A percentile compares a stretch with the other conserved stretches of the same genome.
These are phyloP conservation scores for Centrocercus urophasianus DNA, from an alignment of 2,113 vertebrate genomes.

Conservation along the genomic window DNA sequence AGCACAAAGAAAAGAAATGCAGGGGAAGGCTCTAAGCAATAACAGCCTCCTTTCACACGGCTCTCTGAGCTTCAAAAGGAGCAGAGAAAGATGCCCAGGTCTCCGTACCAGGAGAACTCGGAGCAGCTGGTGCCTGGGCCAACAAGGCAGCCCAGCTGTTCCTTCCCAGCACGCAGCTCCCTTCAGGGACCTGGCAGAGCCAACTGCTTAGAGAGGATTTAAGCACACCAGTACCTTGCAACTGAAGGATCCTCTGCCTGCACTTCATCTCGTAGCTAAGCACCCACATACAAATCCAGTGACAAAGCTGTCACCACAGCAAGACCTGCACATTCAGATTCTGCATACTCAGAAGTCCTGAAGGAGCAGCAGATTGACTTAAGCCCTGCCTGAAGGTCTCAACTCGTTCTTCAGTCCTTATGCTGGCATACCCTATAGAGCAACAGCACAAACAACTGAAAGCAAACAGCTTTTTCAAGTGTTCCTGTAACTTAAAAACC, in stretches of 20 bases:
- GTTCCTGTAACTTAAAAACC: background rate
- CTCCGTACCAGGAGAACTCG: background rate
- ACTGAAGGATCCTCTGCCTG: background rate
- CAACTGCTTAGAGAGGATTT: background rate
- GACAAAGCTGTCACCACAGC: background rate
- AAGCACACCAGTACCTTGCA: fast-evolving
- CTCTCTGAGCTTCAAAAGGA: background rate
- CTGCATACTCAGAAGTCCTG: background rate
- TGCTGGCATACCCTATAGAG: background rate
- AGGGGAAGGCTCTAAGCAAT: background rate
- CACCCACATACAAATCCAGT: background rate
- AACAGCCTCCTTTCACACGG: background rate
- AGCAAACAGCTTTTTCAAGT: background rate
- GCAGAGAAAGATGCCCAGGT: background rate
- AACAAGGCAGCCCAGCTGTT: fast-evolving
- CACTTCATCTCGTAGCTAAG: background rate
- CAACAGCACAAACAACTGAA: background rate
- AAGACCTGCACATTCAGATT: background rate
- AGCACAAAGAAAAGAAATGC: background rate
- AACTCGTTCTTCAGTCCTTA: background rate
- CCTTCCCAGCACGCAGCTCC: background rate
- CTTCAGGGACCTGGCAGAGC: background rate
- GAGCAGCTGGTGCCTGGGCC: background rate
- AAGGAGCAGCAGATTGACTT: fast-evolving
- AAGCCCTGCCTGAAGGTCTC: background rate